Evolutionary conservation across 1,140 invertebrate species (phyloP).

Genomic region (Stratiolaelaps scimitus): DNA sequence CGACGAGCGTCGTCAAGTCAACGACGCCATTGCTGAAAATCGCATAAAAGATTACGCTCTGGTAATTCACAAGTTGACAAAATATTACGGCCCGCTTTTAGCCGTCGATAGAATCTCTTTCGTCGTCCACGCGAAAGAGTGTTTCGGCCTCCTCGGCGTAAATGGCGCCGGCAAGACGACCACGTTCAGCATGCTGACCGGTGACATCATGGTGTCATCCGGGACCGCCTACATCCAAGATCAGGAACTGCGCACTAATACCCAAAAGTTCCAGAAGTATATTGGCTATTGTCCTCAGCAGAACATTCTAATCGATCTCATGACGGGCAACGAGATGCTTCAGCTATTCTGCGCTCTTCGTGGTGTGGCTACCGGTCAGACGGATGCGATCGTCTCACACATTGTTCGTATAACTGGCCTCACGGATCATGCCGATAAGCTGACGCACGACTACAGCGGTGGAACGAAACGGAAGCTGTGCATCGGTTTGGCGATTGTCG

Average conservation of each 20-base stretch:
- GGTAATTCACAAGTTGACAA: conserved; percentile 43
- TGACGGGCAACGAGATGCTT: conserved; percentile 34
- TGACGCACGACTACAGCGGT: conserved; percentile 50
- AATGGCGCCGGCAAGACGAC: conserved; percentile 77
- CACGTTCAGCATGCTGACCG: conserved; percentile 70
- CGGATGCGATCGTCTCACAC: conserved; percentile 41
- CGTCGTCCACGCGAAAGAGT: conserved; percentile 53
- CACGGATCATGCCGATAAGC: conserved; percentile 39
- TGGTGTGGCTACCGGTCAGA: conserved; percentile 24
- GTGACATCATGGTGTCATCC: conserved; percentile 43
- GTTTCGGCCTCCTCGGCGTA: conserved; percentile 75
- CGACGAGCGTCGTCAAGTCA: neutral
- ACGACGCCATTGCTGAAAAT: neutral
- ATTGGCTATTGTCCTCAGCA: conserved; percentile 34
- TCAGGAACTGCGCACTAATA: conserved; percentile 43
- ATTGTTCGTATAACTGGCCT: conserved; percentile 42
- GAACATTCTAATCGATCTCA: conserved; percentile 30
- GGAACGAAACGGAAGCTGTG: conserved; percentile 48
- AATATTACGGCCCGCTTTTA: conserved; percentile 53
- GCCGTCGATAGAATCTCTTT: conserved; percentile 62
- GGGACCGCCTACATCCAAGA: conserved; percentile 46
- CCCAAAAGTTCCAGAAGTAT: conserved; percentile 37
- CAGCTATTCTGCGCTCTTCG: conserved; percentile 31
- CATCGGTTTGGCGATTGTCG: conserved; percentile 45
- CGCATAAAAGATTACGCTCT: conserved; percentile 35